These are phyloP conservation scores for Coecobrya sp. DNA, from an alignment of 2,888 invertebrate species.

Conservation along the genomic window DNA sequence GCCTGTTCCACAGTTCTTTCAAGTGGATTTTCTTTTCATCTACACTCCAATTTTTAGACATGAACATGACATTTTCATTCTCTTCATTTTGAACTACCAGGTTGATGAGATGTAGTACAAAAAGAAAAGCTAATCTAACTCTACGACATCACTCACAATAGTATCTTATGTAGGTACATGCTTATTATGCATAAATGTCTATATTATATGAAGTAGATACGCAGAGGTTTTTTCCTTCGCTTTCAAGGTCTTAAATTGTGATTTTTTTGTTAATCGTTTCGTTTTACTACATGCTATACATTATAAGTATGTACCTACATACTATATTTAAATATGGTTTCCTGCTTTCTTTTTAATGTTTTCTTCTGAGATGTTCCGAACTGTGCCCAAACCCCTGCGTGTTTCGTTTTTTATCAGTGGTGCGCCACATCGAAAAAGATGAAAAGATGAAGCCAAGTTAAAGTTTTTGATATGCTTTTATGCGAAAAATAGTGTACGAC, in stretches of 20 bases:
- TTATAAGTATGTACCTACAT: background rate
- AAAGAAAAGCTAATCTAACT: background rate
- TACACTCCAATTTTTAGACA: constrained; percentile 13
- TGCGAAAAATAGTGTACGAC: background rate
- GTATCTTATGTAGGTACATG: background rate
- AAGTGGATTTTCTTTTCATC: constrained; percentile 22
- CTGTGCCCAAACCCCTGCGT: background rate
- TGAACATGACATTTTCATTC: constrained; percentile 46
- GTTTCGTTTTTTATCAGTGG: background rate
- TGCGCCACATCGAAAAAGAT: background rate
- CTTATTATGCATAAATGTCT: background rate
- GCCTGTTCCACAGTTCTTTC: background rate
- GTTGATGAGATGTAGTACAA: background rate
- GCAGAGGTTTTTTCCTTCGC: background rate
- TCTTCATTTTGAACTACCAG: background rate
- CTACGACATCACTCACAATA: background rate
- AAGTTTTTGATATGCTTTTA: constrained; percentile 7
- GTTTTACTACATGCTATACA: background rate
- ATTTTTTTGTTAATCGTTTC: background rate
- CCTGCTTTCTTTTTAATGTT: background rate
- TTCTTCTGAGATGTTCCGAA: background rate
- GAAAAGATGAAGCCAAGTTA: constrained; percentile 1
- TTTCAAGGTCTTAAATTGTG: constrained; percentile 11
- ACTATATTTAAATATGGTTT: background rate
- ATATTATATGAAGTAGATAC: too few species aligned